A percentile compares a stretch with the other conserved stretches of the same genome.
phyloP scores from a whole-genome alignment of 2,888 invertebrate genomes.

The Orchesella flavescens region DNA sequence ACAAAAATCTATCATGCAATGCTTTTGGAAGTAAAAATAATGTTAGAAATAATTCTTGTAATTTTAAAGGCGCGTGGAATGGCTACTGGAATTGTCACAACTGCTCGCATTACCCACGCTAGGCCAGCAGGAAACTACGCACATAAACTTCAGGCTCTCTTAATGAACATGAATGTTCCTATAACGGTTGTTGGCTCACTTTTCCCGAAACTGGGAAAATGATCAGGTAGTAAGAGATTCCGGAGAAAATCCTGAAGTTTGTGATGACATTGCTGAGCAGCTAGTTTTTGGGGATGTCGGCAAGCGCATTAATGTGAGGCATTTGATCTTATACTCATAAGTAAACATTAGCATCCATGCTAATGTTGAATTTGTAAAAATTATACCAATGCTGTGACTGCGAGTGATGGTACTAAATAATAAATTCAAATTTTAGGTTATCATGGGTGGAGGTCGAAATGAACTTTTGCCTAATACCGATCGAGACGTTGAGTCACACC shows the following conservation, averaged over 20 bases:
- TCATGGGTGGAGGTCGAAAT: conserved; percentile 70
- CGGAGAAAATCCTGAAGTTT: conserved; percentile 74
- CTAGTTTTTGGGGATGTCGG: conserved; percentile 86
- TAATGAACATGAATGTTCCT: too few relatives aligned
- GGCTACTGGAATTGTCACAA: conserved; percentile 72
- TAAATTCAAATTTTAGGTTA: too few relatives aligned
- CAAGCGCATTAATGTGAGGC: conserved; percentile 80
- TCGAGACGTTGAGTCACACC: conserved; percentile 11
- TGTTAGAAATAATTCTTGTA: too few relatives aligned
- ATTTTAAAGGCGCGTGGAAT: conserved; percentile 77
- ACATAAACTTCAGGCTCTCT: too few relatives aligned
- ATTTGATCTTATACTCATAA: neutral
- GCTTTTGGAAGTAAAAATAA: too few relatives aligned
- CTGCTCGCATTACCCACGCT: conserved; percentile 69
- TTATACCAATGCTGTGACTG: too few relatives aligned
- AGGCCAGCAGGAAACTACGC: conserved; percentile 42
- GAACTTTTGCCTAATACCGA: conserved; percentile 71
- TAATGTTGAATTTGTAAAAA: too few relatives aligned
- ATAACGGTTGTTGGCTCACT: too few relatives aligned
- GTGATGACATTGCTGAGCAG: conserved; percentile 90
- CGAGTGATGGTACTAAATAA: too few relatives aligned
- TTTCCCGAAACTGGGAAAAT: conserved; percentile 82
- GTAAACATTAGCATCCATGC: too few relatives aligned
- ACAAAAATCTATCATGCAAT: too few relatives aligned
- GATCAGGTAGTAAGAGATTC: conserved; percentile 79